These are phyloP conservation scores for Ochlodes sylvanus DNA, from an alignment of 2,888 invertebrate genomes.

Conservation along the genomic window DNA sequence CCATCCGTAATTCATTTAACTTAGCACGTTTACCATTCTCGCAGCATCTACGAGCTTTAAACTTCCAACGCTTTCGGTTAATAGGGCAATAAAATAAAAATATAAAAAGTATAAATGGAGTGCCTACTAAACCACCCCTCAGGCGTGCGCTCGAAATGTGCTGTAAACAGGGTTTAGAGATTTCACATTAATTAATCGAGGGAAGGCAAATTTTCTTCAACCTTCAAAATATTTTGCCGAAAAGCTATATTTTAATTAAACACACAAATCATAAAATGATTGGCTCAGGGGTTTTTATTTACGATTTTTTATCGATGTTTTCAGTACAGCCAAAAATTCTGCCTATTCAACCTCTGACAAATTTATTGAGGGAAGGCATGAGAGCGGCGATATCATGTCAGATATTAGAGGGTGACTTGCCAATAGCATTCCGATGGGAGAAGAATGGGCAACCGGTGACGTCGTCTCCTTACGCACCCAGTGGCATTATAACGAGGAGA, in stretches of 20 bases:
- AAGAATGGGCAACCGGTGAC: conserved; percentile 92
- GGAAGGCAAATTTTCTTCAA: conserved; percentile 51
- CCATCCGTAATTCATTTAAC: conserved; percentile 82
- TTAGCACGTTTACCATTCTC: conserved; percentile 74
- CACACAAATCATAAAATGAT: conserved; percentile 1
- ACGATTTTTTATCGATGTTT: conserved; percentile 39
- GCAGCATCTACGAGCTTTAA: conserved; percentile 67
- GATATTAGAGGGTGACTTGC: conserved; percentile 96
- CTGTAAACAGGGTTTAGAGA: conserved; percentile 48
- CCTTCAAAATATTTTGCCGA: conserved; percentile 46
- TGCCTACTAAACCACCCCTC: conserved; percentile 52
- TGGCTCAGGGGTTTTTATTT: conserved; percentile 41
- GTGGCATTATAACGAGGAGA: conserved; percentile 79
- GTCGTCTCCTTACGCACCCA: conserved; percentile 84
- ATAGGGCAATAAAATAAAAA: conserved; percentile 77
- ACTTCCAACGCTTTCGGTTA: conserved; percentile 66
- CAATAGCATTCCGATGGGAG: conserved; percentile 96
- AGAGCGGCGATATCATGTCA: conserved; percentile 95
- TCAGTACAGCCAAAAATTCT: conserved; percentile 93
- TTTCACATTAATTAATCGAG: conserved; percentile 64
- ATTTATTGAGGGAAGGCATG: conserved; percentile 92
- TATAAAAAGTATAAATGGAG: conserved; percentile 61
- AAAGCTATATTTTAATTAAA: conserved; percentile 26
- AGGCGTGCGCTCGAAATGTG: conserved; percentile 48
- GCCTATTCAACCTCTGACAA: conserved; percentile 93